Evolutionary conservation across 2,113 vertebrate genomes (phyloP), one percentile per base, ranked within the genome.

Genomic region (Cervus canadensis): DNA sequence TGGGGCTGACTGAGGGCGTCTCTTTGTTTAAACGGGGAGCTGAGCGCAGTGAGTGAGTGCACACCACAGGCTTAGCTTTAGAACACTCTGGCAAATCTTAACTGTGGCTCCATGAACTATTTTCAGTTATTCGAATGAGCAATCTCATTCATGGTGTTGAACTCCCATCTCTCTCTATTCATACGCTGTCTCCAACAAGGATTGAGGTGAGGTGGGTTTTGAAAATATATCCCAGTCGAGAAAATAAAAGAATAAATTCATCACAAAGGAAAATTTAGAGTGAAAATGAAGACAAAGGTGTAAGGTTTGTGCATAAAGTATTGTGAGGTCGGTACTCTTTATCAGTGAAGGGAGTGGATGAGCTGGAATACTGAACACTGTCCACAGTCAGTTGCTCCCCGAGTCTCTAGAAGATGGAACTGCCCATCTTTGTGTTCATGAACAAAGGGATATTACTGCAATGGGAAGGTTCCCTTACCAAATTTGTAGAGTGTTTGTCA

Each of bases 121-220:
- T 45, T 56, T 4, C 30, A 7, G 54, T 7, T n/a, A 36, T 82
- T 62, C n/a, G 12, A 67, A 12, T 26, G 17, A 76, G 15, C 11
- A 36, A 13, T 50, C 57, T 21, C n/a, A 57, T 25, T 89, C 40
- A 26, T 56, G 23, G 19, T 43, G 30, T n/a, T 12, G 13, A 43
- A 36, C 36, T 33, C 23, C 81, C 33, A 1, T 28, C 17, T 36
- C 36, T 33, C 3, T 56, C 40, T 36, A 0, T 36, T 60, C 54
- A 62, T 52, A 28, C 15, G 12, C 5, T 43, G 30, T 79, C 78
- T 81, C 88, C 81, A 64, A 9, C 14, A n/a, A 54, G 33, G 52
- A 71, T 15, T 25, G 40, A 92, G 84, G 43, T 28, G 81, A 93
- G 71, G 43, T 23, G 62, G 91, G 57, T 48, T 97, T 97, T 45